Evolutionary conservation across 2,888 invertebrate species (phyloP).

Genomic region (Hetaerina titia): DNA sequence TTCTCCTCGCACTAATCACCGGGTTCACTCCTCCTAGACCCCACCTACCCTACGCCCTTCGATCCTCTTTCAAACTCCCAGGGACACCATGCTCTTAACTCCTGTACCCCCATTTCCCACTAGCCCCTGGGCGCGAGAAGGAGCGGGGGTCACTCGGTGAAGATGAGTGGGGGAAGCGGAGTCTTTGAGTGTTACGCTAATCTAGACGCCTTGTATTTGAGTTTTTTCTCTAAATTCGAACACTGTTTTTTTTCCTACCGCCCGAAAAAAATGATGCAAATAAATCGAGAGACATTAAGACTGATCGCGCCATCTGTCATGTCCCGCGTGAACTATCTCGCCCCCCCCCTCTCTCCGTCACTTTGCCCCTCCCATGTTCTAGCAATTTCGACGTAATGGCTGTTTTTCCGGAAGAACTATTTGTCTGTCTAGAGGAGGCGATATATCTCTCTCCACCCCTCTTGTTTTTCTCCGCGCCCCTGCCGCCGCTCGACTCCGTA

Average conservation of each 20-base stretch:
- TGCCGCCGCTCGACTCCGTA: background rate
- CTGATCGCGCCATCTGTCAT: slow-evolving; percentile 44
- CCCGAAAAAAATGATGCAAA: slow-evolving; percentile 54
- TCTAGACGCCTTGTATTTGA: background rate
- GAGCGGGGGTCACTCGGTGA: background rate
- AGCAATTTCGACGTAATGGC: slow-evolving; percentile 57
- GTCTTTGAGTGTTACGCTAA: background rate
- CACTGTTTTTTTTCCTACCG: background rate
- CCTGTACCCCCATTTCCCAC: background rate
- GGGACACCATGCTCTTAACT: background rate
- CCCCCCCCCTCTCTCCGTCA: background rate
- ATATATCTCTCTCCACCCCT: slow-evolving; percentile 5
- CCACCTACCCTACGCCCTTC: background rate
- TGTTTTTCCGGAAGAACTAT: slow-evolving; percentile 64
- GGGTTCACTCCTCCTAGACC: background rate
- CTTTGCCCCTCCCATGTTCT: background rate
- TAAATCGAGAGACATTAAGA: slow-evolving; percentile 22
- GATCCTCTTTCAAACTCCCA: background rate
- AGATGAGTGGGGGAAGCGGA: background rate
- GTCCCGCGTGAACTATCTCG: background rate
- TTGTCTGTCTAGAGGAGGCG: slow-evolving; percentile 28
- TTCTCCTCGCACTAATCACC: background rate
- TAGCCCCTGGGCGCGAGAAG: background rate
- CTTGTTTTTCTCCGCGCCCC: slow-evolving; percentile 41
- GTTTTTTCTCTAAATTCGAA: background rate